Evolutionary conservation across 2,888 invertebrate genomes (phyloP), one percentile per base, ranked within the genome.

Genomic region (Apamea sordens): DNA sequence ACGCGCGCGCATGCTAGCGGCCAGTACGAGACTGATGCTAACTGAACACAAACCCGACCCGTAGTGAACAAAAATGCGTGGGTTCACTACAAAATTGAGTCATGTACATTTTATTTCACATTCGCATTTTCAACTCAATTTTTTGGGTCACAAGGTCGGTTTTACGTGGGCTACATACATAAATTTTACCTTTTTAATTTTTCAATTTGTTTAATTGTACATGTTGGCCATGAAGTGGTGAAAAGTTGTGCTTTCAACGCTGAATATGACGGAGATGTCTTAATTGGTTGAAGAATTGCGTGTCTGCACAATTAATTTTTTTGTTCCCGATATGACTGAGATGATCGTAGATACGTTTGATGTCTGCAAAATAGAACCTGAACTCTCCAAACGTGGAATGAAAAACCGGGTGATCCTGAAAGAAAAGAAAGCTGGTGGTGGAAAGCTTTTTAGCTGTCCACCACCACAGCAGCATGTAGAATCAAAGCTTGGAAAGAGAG

Each of bases 61-160:
- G 87, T 92, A 90, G 91, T 92, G 93, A 94, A 94, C 92, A 90
- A 92, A 94, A 94, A 93, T 92, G 95, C 95, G 95, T 95, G 95
- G 94, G 95, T 90, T 93, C 87, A 90, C 89, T 89, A 91, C 89
- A 89, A 90, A 90, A 93, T 93, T 92, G 91, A 93, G 92, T 93
- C 92, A 93, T 91, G 89, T 85, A 89, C 90, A 88, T 84, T 86
- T 86, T 81, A 89, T 89, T 81, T 86, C 83, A 86, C 83, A 89
- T 89, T 77, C 82, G 86, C 82, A 92, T 88, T 90, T 90, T 90
- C 86, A 89, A 93, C 94, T 92, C 92, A 93, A 90, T 86, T 77
- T 56, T 82, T 82, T 76, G 59, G 6, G 1, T 0, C 4, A 78
- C 91, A 92, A 92, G 90, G 90, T 80, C n/a, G 77, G 85, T 78